Percentiles rank a stretch among this genome's conserved stretches.
Evolutionary conservation across 2,113 vertebrate genomes (phyloP).

Genomic region (Trichomycterus rosablanca): DNA sequence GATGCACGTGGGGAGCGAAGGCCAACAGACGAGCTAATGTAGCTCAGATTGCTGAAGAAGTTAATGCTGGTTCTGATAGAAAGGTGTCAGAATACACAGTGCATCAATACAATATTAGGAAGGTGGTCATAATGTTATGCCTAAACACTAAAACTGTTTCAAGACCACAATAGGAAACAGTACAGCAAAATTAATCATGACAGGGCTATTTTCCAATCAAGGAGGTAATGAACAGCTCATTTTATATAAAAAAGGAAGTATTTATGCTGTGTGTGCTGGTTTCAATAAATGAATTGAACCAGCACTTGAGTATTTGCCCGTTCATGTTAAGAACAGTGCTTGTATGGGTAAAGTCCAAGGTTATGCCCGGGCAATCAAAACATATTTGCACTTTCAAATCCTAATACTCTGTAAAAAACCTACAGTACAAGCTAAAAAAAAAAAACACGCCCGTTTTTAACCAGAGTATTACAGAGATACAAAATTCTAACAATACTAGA

Average conservation of each 20-base stretch:
- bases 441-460: background rate
- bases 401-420: background rate
- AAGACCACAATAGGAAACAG: background rate
- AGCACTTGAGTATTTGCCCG: background rate
- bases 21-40: too few species aligned
- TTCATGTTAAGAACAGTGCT: slow-evolving; percentile 35
- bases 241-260: background rate
- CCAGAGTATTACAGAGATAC: background rate
- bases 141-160: background rate
- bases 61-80: too few species aligned
- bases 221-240: slow-evolving; percentile 1
- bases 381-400: background rate
- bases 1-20: too few species aligned
- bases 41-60: too few species aligned
- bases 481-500: background rate
- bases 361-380: slow-evolving; percentile 34
- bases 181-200: background rate
- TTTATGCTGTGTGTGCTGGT: background rate
- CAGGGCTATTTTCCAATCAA: slow-evolving; percentile 4
- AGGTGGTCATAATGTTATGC: too few species aligned
- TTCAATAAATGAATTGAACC: background rate
- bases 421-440: too few species aligned
- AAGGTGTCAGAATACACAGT: too few species aligned
- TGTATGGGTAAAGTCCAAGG: slow-evolving; percentile 56
- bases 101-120: too few species aligned